These are phyloP conservation scores for Andrena marginata DNA, from an alignment of 2,888 invertebrate genomes.

Conservation along the genomic window DNA sequence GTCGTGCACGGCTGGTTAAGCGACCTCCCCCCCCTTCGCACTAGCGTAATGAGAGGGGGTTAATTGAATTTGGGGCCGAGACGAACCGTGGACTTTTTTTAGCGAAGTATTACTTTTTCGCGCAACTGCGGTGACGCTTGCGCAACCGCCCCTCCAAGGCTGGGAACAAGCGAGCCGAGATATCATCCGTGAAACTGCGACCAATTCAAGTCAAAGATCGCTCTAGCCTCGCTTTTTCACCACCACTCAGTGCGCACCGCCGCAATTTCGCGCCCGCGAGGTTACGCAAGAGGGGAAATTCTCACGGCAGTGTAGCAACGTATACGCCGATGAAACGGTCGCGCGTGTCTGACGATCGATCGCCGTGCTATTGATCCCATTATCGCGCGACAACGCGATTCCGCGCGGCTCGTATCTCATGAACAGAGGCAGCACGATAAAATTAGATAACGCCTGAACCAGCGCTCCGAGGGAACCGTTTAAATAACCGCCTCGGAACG, in stretches of 20 bases:
- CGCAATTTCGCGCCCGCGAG: not conserved
- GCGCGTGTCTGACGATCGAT: slow-evolving; percentile 13
- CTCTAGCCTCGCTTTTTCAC: not conserved
- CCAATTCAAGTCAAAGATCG: not conserved
- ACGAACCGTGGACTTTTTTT: slow-evolving; percentile 12
- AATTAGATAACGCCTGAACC: slow-evolving; percentile 29
- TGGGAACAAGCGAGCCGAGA: not conserved
- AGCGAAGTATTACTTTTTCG: not conserved
- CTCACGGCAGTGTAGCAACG: not conserved
- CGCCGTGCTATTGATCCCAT: slow-evolving; percentile 29
- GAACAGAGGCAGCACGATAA: slow-evolving; percentile 32
- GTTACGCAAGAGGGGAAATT: not conserved
- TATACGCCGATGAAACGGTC: not conserved
- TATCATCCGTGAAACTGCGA: slow-evolving; percentile 1
- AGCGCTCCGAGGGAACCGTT: slow-evolving; percentile 29
- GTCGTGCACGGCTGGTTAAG: slow-evolving; percentile 21
- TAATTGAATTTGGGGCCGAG: slow-evolving; percentile 27
- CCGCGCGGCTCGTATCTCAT: slow-evolving; percentile 41
- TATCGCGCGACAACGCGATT: slow-evolving; percentile 51
- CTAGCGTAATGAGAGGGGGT: not conserved
- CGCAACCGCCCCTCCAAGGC: not conserved
- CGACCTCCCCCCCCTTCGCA: too few species aligned
- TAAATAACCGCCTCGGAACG: slow-evolving; percentile 19
- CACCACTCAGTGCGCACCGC: not conserved
- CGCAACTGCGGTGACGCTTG: slow-evolving; percentile 1